Base-by-base conservation (phyloP, 2,888 invertebrate species). In the Ellobium chinense region DNA sequence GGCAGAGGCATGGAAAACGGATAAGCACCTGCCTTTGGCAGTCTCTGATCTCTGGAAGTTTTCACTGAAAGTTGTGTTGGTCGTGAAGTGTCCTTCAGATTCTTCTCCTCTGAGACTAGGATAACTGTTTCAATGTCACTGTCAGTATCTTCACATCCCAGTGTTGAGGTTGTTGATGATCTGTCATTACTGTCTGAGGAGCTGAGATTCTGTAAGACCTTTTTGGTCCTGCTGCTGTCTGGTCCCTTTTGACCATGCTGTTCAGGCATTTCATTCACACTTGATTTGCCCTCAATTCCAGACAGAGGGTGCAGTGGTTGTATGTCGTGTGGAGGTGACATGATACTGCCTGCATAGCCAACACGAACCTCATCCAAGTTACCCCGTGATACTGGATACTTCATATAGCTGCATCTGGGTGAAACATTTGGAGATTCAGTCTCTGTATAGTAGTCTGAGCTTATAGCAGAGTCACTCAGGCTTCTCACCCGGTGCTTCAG, bases 401-500 rank as follows among this genome's bases (percentile, higher is more conserved):
- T 39, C 1, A 73, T 14, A 36, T 46, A 29, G 29, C 65, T 36
- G 31, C 54, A 63, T 36, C 87, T 74, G 37, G 90, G 89, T 1
- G 89, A 89, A 29, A 86, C 73, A 62, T 86, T 85, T 29, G 86
- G 82, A 7, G 89, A 89, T 60, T 90, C 90, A 36, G 87, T 84
- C 82, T 90, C 91, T 24, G 91, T 91, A 29, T 24, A 70, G 80
- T 83, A 90, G 81, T 91, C 91, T 34, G 90, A 91, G 81, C 90
- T 90, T 21, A 91, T 90, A 21, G 91, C 91, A 1, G 91, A 91
- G 72, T 91, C 91, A 85, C 90, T 90, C 36, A 88, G 79, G 72
- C 88, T 88, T 29, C 88, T 83, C 2, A 85, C 83, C 73, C 85
- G 80, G n/a, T 82, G 79, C 54, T 89, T 84, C 24, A 89, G 78